Base-by-base conservation (phyloP, 1,140 invertebrate genomes). In the Elysia chlorotica region DNA sequence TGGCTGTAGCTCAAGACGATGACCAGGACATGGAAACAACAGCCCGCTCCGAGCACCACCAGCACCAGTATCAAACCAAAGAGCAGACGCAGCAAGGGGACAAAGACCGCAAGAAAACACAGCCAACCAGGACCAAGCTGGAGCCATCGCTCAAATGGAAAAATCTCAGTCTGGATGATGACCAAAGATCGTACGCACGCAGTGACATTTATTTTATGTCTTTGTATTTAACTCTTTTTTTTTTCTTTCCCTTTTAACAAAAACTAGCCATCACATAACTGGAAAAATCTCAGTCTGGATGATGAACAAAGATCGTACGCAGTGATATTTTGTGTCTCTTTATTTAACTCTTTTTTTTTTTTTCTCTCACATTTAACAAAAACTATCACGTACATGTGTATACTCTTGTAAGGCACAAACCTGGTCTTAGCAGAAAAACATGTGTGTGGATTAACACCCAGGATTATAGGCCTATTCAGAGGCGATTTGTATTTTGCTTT, bases 111-210 rank as follows among this genome's bases (percentile, higher is more conserved):
- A 78, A 79, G 73, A 75, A 84, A 41, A 83, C 79, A 77, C 41
- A 21, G 72, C 74, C 83, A 56, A 80, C 76, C 35, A 83, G 83
- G 74, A 83, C 82, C 71, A 83, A 82, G 68, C 65, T 86, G 38
- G 83, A 86, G 67, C 85, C 85, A 4, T 86, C 85, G 6, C 73
- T 86, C 14, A 86, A 85, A 68, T 87, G 86, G 86, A 84, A 82
- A 75, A 76, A 74, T 31, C 77, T 87, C 0, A 80, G 78, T 33
- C 74, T 86, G 74, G 84, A 87, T 10, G 85, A 87, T 63, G 77
- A 81, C 38, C 80, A 78, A 69, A 77, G 66, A 63, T 1, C 23
- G 76, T n/a, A n/a, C n/a, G n/a, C n/a, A n/a, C n/a, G n/a, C n/a
- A n/a, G n/a, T n/a, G n/a, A n/a, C n/a, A n/a, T n/a, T n/a, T n/a